phyloP scores from a whole-genome alignment of 2,797 vertebrate species.

The Crocodylus rhombifer region DNA sequence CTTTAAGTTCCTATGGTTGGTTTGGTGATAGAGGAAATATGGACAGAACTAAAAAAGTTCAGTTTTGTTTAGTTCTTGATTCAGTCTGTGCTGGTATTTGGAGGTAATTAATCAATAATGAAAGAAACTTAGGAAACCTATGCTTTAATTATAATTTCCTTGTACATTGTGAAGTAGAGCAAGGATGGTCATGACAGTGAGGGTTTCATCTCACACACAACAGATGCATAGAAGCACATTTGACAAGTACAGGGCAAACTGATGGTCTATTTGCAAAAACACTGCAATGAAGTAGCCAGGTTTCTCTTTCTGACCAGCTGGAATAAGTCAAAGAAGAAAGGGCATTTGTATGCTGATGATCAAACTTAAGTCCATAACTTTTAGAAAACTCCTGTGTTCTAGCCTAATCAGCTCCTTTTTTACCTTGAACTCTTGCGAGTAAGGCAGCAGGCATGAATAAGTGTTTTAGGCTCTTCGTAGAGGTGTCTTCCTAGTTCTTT shows the following conservation, averaged over 20 bases:
- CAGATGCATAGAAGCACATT: background rate
- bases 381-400: background rate
- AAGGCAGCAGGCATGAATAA: background rate
- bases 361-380: background rate
- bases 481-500: background rate
- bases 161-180: background rate
- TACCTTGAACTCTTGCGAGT: background rate
- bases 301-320: background rate
- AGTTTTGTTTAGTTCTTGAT: background rate
- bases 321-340: background rate
- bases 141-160: background rate
- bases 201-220: background rate
- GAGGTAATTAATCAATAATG: background rate
- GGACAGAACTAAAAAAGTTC: background rate
- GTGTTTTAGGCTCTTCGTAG: background rate
- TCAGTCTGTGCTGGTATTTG: background rate
- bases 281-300: fast-evolving
- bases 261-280: background rate
- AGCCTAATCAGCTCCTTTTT: background rate
- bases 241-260: background rate
- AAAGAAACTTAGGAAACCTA: background rate
- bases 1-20: background rate
- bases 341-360: background rate
- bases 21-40: background rate
- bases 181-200: background rate